Evolutionary conservation across 2,113 vertebrate genomes (phyloP), one percentile per base, ranked within the genome.

Genomic region (Dipodomys stephensi): DNA sequence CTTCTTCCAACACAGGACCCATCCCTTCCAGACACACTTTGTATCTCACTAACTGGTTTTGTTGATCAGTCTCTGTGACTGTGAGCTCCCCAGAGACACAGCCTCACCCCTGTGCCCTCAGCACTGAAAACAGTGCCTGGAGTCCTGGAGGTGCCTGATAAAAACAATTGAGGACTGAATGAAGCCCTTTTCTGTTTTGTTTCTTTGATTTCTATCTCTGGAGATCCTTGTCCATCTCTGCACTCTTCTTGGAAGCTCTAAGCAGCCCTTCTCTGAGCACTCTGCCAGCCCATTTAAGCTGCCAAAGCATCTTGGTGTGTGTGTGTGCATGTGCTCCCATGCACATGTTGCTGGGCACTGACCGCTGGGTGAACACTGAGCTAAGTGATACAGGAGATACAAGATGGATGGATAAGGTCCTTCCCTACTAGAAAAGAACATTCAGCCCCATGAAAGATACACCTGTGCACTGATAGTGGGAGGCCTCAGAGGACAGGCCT

Each of bases 11-110:
- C 62, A 44, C 64, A 80, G 25, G 23, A 39, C 30, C 49, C 60
- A 2, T 12, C 67, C 0, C 57, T n/a, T 64, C 49, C 65, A 78
- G 4, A 53, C 6, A 25, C 19, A 7, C 2, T 32, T 1, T 2
- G 35, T 19, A 20, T 46, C 76, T 39, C 10, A 71, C 76, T 28
- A 22, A 8, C 7, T 53, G 27, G 1, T 16, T 84, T 12, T 35
- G 32, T 32, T 57, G 44, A 2, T 39, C 32, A 80, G 39, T 39
- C 39, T 5, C 39, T 39, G 39, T 39, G n/a, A 19, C 49, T 5
- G 5, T 67, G 62, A 67, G 73, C 15, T 71, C 72, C 35, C 57
- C 5, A 7, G 49, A 19, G 68, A 11, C 7, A 9, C 25, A 6
- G 4, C 7, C 60, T 85, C 23, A 10, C 57, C 73, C 71, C 84